A percentile compares a stretch with the other conserved stretches of the same genome.
Evolutionary conservation across 1,140 invertebrate species (phyloP).

Genomic region (Drosophila sproati): DNA sequence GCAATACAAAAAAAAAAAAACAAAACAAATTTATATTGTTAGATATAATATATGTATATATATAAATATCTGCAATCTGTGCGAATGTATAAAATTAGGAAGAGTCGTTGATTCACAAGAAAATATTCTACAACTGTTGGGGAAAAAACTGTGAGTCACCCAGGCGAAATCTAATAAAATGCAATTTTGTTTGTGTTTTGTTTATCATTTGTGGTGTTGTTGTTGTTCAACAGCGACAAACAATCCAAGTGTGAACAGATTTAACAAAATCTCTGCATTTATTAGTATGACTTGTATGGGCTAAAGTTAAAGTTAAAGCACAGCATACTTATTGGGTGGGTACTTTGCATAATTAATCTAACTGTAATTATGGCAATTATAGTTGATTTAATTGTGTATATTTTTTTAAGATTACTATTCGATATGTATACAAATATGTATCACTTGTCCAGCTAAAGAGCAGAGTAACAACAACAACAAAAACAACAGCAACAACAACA

Average conservation of each 20-base stretch:
- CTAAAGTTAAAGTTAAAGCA: not conserved
- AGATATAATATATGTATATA: not conserved
- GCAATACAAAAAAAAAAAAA: not conserved
- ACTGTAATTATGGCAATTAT: no score
- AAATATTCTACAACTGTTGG: not conserved
- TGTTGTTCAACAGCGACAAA: not conserved
- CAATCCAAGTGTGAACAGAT: not conserved
- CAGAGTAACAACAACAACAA: not conserved
- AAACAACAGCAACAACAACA: not conserved
- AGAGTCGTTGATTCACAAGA: not conserved
- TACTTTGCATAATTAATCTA: not conserved
- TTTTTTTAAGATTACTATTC: not conserved
- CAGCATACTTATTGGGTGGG: constrained; percentile 7
- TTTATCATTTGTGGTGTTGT: not conserved
- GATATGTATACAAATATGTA: not conserved
- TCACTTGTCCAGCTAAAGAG: not conserved
- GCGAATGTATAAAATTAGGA: not conserved
- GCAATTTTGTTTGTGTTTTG: not conserved
- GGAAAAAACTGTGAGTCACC: constrained; percentile 14
- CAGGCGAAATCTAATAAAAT: not conserved
- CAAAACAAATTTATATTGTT: constrained; percentile 13
- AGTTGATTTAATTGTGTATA: not conserved
- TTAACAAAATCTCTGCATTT: not conserved
- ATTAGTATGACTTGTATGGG: not conserved
- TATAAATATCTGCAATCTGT: not conserved